Evolutionary conservation across 2,888 invertebrate species (phyloP).

Genomic region (Dicycla oo): DNA sequence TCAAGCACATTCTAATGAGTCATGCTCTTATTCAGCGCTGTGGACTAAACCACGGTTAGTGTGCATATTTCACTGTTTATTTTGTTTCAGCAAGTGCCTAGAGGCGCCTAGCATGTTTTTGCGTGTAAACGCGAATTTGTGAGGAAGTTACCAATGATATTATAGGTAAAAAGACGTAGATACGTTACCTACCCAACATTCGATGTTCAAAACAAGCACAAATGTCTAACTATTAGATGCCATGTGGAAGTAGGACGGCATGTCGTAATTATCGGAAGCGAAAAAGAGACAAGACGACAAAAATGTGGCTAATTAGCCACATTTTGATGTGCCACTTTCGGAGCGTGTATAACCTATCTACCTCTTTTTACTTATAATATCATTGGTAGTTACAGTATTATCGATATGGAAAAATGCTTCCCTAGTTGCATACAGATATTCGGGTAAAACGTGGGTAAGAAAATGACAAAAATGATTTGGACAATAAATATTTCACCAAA

Average conservation of each 20-base stretch:
- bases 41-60: constrained; percentile 63
- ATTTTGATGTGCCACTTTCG: too few species aligned
- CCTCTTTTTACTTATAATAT: too few species aligned
- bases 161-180: too few species aligned
- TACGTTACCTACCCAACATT: too few species aligned
- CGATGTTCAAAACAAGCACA: too few species aligned
- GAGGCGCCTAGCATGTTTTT: constrained; percentile 38
- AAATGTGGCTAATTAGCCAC: too few species aligned
- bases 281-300: too few species aligned
- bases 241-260: too few species aligned
- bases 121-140: background rate
- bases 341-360: too few species aligned
- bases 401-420: background rate
- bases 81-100: constrained; percentile 33
- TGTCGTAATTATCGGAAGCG: too few species aligned
- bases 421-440: background rate
- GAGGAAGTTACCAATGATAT: constrained; percentile 2
- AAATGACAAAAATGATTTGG: too few species aligned
- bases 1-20: constrained; percentile 83
- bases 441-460: background rate
- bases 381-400: constrained; percentile 11
- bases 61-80: constrained; percentile 58
- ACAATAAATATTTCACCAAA: background rate
- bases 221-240: too few species aligned
- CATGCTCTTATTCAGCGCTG: constrained; percentile 68